Percentiles rank a stretch among this genome's conserved stretches.
These are phyloP conservation scores for Heterodera carotae DNA, from an alignment of 1,140 invertebrate genomes.

Conservation along the genomic window DNA sequence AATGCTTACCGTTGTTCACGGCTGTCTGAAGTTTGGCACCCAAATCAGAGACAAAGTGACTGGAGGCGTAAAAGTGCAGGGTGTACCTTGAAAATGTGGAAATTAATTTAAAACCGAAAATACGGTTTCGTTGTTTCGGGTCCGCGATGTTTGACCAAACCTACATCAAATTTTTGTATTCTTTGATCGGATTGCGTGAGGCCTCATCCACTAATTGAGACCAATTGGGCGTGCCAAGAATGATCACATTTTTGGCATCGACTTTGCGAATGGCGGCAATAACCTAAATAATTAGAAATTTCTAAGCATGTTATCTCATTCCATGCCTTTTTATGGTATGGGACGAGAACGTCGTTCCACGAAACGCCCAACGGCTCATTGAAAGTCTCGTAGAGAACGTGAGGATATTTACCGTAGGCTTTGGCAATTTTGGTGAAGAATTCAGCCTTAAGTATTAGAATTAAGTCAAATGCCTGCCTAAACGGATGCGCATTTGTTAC, in stretches of 20 bases:
- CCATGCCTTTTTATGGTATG: slow-evolving; percentile 17
- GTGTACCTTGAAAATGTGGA: slow-evolving; percentile 15
- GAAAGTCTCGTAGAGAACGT: slow-evolving; percentile 33
- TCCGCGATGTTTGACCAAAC: too few species aligned
- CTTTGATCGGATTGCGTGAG: slow-evolving; percentile 14
- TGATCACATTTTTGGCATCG: slow-evolving; percentile 31
- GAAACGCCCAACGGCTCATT: slow-evolving; percentile 27
- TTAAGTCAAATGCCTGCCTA: not conserved
- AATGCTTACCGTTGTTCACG: slow-evolving; percentile 28
- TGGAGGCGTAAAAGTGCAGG: slow-evolving; percentile 31
- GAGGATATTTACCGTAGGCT: slow-evolving; percentile 28
- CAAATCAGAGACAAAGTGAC: slow-evolving; percentile 1
- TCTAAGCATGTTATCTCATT: not conserved
- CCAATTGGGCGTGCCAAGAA: slow-evolving; percentile 34
- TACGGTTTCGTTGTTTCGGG: too few species aligned
- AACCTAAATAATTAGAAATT: slow-evolving; percentile 1
- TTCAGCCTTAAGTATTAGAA: slow-evolving; percentile 4
- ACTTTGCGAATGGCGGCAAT: slow-evolving; percentile 27
- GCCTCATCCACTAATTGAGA: slow-evolving; percentile 29
- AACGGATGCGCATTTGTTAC: too few species aligned
- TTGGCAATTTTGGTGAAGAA: slow-evolving; percentile 23
- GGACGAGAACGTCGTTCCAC: slow-evolving; percentile 13
- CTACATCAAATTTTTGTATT: slow-evolving; percentile 28
- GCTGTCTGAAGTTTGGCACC: slow-evolving; percentile 30
- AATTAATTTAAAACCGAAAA: too few species aligned